Evolutionary conservation across 1,140 invertebrate genomes (phyloP).

Genomic region (Limonius californicus): DNA sequence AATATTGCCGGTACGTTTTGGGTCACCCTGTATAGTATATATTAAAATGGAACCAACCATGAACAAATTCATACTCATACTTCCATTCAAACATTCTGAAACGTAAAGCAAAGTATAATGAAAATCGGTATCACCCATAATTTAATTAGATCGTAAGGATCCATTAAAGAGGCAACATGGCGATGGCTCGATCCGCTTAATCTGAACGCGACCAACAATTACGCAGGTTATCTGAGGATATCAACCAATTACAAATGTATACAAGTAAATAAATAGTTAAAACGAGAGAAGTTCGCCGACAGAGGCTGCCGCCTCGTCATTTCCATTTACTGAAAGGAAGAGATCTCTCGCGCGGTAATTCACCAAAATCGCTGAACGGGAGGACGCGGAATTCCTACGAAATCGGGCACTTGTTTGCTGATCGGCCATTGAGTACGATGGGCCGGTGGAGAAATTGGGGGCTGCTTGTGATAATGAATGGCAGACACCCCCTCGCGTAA

Average conservation of each 20-base stretch:
- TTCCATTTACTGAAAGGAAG: constrained; percentile 21
- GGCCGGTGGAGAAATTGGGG: not conserved
- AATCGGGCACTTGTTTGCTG: not conserved
- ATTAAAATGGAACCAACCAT: too few species aligned
- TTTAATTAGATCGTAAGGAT: too few species aligned
- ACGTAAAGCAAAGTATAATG: too few species aligned
- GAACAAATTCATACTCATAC: too few species aligned
- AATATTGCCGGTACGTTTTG: too few species aligned
- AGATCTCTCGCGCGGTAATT: not conserved
- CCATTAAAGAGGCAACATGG: not conserved
- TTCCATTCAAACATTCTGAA: too few species aligned
- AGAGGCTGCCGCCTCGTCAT: constrained; percentile 25
- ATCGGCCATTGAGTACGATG: not conserved
- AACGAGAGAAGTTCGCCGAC: constrained; percentile 25
- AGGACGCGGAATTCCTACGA: not conserved
- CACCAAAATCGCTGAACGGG: not conserved
- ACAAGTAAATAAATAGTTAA: constrained; percentile 30
- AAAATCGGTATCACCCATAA: too few species aligned
- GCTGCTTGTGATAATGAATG: constrained; percentile 5
- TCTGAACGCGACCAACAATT: constrained; percentile 25
- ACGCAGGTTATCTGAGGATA: constrained; percentile 22
- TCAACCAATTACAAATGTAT: constrained; percentile 29
- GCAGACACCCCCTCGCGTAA: not conserved
- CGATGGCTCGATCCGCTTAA: not conserved
- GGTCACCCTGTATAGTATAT: too few species aligned